These are phyloP conservation scores for Scylla paramamosain DNA, from an alignment of 1,140 invertebrate genomes.

Conservation along the genomic window DNA sequence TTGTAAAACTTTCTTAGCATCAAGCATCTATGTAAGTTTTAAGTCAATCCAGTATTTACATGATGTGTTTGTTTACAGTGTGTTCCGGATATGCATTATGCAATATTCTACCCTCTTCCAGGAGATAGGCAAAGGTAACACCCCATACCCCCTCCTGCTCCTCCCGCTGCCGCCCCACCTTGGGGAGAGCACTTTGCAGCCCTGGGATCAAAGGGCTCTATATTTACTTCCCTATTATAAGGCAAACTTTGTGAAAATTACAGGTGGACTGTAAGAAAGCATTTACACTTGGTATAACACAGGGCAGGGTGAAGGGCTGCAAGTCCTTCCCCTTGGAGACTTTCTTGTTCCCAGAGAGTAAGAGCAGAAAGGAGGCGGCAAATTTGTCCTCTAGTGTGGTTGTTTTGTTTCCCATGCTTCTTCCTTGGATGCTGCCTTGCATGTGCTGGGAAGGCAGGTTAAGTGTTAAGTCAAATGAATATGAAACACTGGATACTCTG, in stretches of 20 bases:
- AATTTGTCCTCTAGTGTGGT: too few species aligned
- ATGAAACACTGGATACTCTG: too few species aligned
- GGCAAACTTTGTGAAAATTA: neutral
- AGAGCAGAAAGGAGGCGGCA: too few species aligned
- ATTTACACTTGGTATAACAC: neutral
- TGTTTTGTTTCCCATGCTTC: too few species aligned
- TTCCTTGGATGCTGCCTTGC: too few species aligned
- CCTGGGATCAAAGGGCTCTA: neutral
- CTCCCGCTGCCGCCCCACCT: neutral
- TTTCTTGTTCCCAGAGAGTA: too few species aligned
- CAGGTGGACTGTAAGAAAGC: neutral
- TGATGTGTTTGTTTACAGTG: conserved; percentile 74
- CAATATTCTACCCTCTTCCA: conserved; percentile 71
- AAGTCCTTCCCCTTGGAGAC: too few species aligned
- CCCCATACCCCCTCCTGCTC: neutral
- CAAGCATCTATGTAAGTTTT: conserved; percentile 17
- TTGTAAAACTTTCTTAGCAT: neutral
- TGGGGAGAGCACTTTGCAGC: neutral
- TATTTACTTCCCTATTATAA: neutral
- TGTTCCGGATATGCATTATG: conserved; percentile 74
- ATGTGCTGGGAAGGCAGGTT: too few species aligned
- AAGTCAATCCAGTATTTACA: conserved; percentile 62
- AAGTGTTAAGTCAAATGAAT: too few species aligned
- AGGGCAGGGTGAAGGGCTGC: too few species aligned
- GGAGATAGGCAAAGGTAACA: conserved; percentile 70